Evolutionary conservation across 2,888 invertebrate species (phyloP).

Genomic region (Venusia cambrica): DNA sequence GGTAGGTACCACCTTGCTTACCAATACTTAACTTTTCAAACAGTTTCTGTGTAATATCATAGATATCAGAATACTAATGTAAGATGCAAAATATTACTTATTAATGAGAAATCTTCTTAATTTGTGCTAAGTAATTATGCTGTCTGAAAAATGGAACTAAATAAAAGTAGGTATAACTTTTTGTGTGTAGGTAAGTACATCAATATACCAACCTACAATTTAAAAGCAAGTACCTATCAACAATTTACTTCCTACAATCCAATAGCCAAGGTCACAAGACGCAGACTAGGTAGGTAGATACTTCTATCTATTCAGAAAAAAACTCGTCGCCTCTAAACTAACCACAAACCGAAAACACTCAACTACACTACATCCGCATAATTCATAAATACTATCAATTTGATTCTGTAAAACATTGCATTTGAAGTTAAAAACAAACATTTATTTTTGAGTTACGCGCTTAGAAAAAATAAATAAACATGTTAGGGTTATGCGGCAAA

Average conservation of each 20-base stretch:
- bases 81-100: too few species aligned
- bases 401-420: not conserved
- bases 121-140: too few species aligned
- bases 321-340: slow-evolving; percentile 61
- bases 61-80: too few species aligned
- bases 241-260: slow-evolving; percentile 81
- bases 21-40: too few species aligned
- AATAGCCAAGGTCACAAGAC: slow-evolving; percentile 76
- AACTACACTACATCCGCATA: slow-evolving; percentile 25
- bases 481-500: slow-evolving; percentile 56
- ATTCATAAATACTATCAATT: slow-evolving; percentile 1
- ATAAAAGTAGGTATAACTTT: slow-evolving; percentile 67
- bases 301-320: slow-evolving; percentile 67
- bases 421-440: slow-evolving; percentile 10
- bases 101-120: too few species aligned
- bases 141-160: too few species aligned
- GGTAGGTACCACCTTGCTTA: too few species aligned
- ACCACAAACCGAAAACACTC: slow-evolving; percentile 36
- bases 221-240: slow-evolving; percentile 72
- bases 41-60: too few species aligned
- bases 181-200: slow-evolving; percentile 63
- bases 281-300: slow-evolving; percentile 72
- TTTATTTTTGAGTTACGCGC: slow-evolving; percentile 69
- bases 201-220: slow-evolving; percentile 79
- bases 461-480: slow-evolving; percentile 61